These are phyloP conservation scores for Plebejus melissa DNA, from an alignment of 2,888 invertebrate species.

Conservation along the genomic window DNA sequence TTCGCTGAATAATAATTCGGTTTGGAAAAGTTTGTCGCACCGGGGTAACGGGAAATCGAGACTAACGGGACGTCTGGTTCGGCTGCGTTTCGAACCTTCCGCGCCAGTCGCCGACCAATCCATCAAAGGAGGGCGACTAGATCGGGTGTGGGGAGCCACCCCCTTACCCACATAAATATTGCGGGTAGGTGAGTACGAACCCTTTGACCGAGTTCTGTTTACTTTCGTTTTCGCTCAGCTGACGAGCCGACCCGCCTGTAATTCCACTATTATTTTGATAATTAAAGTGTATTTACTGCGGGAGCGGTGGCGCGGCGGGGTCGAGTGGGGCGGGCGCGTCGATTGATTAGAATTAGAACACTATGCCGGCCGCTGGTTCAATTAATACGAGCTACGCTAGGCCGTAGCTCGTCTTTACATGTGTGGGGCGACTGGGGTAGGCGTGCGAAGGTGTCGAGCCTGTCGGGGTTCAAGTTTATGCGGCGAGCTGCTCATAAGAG, in stretches of 20 bases:
- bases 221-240: constrained; percentile 80
- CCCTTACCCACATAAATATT: constrained; percentile 78
- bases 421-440: not conserved
- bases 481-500: constrained; percentile 52
- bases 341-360: constrained; percentile 11
- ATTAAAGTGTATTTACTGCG: constrained; percentile 68
- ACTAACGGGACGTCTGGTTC: constrained; percentile 66
- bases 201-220: constrained; percentile 81
- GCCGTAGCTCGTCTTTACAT: not conserved
- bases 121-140: constrained; percentile 75
- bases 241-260: constrained; percentile 68
- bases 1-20: constrained; percentile 72
- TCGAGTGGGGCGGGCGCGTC: not conserved
- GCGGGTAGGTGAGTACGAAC: constrained; percentile 79
- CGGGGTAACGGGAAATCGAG: constrained; percentile 65
- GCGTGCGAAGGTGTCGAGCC: constrained; percentile 21
- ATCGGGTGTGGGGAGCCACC: constrained; percentile 68
- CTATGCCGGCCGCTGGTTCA: not conserved
- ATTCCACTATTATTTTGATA: constrained; percentile 75
- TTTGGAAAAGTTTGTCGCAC: constrained; percentile 61
- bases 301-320: constrained; percentile 38
- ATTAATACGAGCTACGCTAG: constrained; percentile 9
- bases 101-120: constrained; percentile 76
- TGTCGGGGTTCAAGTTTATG: constrained; percentile 40
- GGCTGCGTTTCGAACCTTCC: constrained; percentile 71